Evolutionary conservation across 2,888 invertebrate species (phyloP), one percentile per base, ranked within the genome.

Genomic region (Zhengitettix transpicula): DNA sequence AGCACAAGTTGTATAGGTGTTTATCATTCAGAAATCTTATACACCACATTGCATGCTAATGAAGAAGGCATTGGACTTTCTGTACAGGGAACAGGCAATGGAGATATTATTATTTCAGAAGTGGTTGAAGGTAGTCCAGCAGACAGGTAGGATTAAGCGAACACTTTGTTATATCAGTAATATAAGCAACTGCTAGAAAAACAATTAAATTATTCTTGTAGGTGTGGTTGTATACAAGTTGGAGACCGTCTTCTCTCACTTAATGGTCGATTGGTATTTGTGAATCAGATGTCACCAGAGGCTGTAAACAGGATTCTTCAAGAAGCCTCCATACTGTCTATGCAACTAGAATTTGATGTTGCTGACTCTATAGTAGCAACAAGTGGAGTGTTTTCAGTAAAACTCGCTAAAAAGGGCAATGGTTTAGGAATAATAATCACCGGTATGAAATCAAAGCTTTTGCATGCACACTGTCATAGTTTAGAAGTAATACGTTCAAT

Each of bases 341-440:
- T 95, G 52, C 86, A 88, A 66, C 81, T 89, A 1, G 93, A 94
- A 71, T 94, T 94, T 72, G 91, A 89, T 74, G 90, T 94, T 72
- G 88, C 91, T 11, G 93, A 94, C 65, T 84, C 91, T 0, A 91
- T 94, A 54, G 89, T 93, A 64, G 92, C 94, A 1, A 86, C 89
- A 9, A 89, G 89, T 66, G 94, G 94, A 0, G 85, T 92, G 0
- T 95, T 94, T 70, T 89, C 87, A 64, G 93, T 97, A 0, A 89
- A 92, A 72, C 77, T 96, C 57, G 86, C 90, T 8, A 77, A 76
- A 66, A 71, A 73, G 64, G 84, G 85, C 66, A 84, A 72, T 40
- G 91, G 91, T 8, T 77, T 96, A 14, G 96, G 96, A 3, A 84
- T 96, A 51, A 93, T 91, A n/a, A 87, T 95, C 10, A 89, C 87